Evolutionary conservation across 2,113 vertebrate genomes (phyloP).

Genomic region (Pseudopodoces humilis): DNA sequence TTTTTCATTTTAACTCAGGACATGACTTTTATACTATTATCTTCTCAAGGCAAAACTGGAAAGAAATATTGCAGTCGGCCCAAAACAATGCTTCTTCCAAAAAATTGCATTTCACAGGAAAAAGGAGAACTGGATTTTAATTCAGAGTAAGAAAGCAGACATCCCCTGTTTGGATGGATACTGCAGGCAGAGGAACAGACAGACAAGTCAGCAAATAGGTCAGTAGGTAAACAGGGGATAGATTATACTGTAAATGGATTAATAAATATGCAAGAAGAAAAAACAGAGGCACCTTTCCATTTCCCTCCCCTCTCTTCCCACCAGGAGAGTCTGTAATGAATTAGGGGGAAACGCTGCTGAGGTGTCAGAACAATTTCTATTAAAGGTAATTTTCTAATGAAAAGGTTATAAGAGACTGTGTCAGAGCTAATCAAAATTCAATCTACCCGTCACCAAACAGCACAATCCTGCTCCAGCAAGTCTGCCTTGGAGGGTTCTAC

Average conservation of each 20-base stretch:
- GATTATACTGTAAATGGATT: neutral
- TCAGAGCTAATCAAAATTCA: constrained; percentile 72
- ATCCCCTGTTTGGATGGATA: neutral
- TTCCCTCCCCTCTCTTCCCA: neutral
- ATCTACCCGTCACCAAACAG: constrained; percentile 15
- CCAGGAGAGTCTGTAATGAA: constrained; percentile 29
- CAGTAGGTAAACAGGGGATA: neutral
- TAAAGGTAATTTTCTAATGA: constrained; percentile 82
- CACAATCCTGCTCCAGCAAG: neutral
- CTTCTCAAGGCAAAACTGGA: constrained; percentile 12
- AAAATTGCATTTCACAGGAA: neutral
- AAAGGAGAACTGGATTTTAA: neutral
- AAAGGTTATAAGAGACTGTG: constrained; percentile 72
- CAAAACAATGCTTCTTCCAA: neutral
- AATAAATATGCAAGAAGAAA: neutral
- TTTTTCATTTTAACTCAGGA: constrained; percentile 17
- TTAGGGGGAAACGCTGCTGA: constrained; percentile 64
- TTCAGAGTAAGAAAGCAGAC: neutral
- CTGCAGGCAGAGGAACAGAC: neutral
- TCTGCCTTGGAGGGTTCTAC: neutral
- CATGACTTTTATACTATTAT: neutral
- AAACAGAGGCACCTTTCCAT: neutral
- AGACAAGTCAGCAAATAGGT: neutral
- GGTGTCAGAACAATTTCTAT: constrained; percentile 80
- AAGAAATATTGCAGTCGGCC: neutral